Percentiles rank a stretch among this genome's conserved stretches.
phyloP scores from a whole-genome alignment of 2,113 vertebrate genomes.

The Arizona elegans region DNA sequence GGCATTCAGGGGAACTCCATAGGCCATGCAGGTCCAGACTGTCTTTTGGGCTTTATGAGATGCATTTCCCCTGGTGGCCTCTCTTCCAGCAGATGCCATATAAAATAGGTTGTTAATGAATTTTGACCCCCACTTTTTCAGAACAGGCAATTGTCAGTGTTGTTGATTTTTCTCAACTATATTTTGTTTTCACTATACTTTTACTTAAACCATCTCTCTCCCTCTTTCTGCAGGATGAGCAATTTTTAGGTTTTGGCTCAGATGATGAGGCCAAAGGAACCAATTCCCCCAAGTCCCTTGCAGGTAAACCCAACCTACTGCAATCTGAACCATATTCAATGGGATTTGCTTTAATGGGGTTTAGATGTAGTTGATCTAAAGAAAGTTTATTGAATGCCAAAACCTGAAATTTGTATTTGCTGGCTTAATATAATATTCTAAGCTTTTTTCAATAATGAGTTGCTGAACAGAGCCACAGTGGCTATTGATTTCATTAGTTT shows the following conservation, averaged over 20 bases:
- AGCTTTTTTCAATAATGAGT: background rate
- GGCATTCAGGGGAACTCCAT: background rate
- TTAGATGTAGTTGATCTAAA: background rate
- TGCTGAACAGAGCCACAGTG: background rate
- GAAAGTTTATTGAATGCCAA: background rate
- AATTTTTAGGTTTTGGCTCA: conserved; percentile 90
- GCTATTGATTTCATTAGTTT: background rate
- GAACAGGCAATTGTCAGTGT: background rate
- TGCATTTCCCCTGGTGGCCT: background rate
- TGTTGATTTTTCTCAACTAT: background rate
- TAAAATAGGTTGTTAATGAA: background rate
- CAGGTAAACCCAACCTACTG: conserved; percentile 73
- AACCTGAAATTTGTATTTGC: background rate
- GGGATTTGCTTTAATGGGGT: background rate
- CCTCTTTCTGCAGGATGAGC: conserved; percentile 82
- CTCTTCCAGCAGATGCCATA: background rate
- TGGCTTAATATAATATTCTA: background rate
- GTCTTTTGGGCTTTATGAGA: background rate
- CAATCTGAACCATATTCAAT: background rate
- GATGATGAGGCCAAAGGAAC: conserved; percentile 88
- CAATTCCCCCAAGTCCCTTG: conserved; percentile 79
- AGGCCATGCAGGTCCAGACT: no score
- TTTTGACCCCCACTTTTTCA: conserved; percentile 22
- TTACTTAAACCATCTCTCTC: background rate
- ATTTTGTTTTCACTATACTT: background rate